Evolutionary conservation across 2,113 vertebrate species (phyloP).

Genomic region (Charadrius vociferus): DNA sequence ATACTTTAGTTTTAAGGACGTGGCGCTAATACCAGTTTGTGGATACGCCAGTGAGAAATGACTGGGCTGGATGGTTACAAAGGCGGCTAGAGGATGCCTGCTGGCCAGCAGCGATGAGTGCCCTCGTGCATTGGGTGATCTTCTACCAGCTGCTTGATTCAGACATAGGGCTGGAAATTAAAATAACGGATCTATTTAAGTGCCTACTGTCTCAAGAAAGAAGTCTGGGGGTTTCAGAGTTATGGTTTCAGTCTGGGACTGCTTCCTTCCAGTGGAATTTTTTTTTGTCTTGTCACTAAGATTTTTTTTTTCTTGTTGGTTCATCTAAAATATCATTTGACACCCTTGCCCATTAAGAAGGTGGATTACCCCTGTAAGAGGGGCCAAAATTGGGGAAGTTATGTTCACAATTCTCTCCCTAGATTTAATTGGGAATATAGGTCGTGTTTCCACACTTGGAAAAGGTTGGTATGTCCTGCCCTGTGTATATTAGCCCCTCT

Average conservation of each 20-base stretch:
- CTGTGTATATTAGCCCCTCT: constrained; percentile 98
- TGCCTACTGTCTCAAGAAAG: constrained; percentile 77
- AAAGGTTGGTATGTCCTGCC: constrained; percentile 99
- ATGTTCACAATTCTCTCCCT: constrained; percentile 99
- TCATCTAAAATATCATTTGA: constrained; percentile 85
- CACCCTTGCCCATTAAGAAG: constrained; percentile 87
- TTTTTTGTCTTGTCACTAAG: constrained; percentile 76
- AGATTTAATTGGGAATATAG: constrained; percentile 99
- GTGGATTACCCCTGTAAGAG: constrained; percentile 88
- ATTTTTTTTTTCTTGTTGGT: constrained; percentile 81
- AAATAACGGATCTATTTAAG: constrained; percentile 79
- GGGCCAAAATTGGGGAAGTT: constrained; percentile 90
- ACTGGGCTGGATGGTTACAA: constrained; percentile 80
- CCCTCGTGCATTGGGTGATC: constrained; percentile 56
- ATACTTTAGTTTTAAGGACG: constrained; percentile 74
- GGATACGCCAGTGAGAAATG: constrained; percentile 77
- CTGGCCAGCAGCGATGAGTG: constrained; percentile 56
- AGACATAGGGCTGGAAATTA: constrained; percentile 75
- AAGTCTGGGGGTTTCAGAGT: constrained; percentile 84
- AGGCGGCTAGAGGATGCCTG: constrained; percentile 66
- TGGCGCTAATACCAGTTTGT: constrained; percentile 67
- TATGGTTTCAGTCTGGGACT: constrained; percentile 78
- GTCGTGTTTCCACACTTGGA: constrained; percentile 99
- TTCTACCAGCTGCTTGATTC: constrained; percentile 76
- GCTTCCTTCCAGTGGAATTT: constrained; percentile 79